Percentiles rank a stretch among this genome's conserved stretches.
Evolutionary conservation across 1,140 invertebrate genomes (phyloP).

Genomic region (Parasteatoda tepidariorum): DNA sequence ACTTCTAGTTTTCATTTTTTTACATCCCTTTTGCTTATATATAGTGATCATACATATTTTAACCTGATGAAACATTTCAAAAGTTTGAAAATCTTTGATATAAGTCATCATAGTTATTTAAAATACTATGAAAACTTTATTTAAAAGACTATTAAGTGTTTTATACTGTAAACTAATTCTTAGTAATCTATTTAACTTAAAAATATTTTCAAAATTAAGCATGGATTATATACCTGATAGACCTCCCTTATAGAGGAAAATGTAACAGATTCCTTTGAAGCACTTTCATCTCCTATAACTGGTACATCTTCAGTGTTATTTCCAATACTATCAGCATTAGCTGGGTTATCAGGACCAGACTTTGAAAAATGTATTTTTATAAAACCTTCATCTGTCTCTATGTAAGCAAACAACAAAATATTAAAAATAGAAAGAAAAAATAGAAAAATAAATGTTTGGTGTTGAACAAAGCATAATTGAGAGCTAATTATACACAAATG

Average conservation of each 20-base stretch:
- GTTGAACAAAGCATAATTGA: too few relatives aligned
- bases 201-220: not conserved
- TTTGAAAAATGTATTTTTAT: constrained; percentile 65
- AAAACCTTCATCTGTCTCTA: constrained; percentile 71
- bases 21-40: too few relatives aligned
- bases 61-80: too few relatives aligned
- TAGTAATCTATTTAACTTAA: not conserved
- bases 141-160: not conserved
- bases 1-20: too few relatives aligned
- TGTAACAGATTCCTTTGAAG: constrained; percentile 59
- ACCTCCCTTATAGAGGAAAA: constrained; percentile 64
- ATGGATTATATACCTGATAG: constrained; percentile 6
- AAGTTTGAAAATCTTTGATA: too few relatives aligned
- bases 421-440: too few relatives aligned
- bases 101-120: too few relatives aligned
- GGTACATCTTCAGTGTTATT: not conserved
- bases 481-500: too few relatives aligned
- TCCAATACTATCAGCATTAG: not conserved
- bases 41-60: too few relatives aligned
- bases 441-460: too few relatives aligned
- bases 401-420: not conserved
- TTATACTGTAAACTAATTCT: not conserved
- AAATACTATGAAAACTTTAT: too few relatives aligned
- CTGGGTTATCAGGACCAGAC: not conserved
- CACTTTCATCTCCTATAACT: constrained; percentile 61